Evolutionary conservation across 2,113 vertebrate genomes (phyloP), one percentile per base, ranked within the genome.

Genomic region (Varanus salvator): DNA sequence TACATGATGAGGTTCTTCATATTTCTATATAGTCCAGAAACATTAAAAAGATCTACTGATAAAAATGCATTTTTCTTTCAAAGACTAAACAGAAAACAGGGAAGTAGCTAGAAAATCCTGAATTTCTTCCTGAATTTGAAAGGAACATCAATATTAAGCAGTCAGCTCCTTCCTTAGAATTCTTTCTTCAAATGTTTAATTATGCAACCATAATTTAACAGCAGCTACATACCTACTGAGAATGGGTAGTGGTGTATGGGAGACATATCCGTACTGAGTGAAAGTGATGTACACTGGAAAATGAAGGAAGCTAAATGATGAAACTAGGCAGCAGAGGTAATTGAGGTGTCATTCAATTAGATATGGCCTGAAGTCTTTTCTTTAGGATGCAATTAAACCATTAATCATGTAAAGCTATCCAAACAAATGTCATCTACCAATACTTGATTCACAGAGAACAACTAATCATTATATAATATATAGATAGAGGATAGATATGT

Each of bases 1-100:
- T 87, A 92, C 94, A 34, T 86, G 96, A 60, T 96, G 97, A 60
- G 97, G 96, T 88, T 97, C 97, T 95, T 97, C 97, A 69, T 98
- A 96, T 95, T 98, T 99, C 99, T 99, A 95, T 27, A 94, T 72
- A 25, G 74, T 7, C 76, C 72, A 93, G 85, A 95, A 80, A 95
- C 90, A 94, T 4, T 29, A 84, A 31, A 84, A 29, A 86, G 11
- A 38, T 19, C n/a, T 44, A n/a, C 27, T 66, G 23, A 31, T 78
- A 78, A 48, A 71, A n/a, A 52, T 21, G 11, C 71, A 66, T 3
- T 76, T 76, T 84, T 76, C 29, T 66, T 38, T 14, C 44, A 60
- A 75, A 75, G 19, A 11, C 71, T 48, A 64, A 89, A 19, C 17
- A 66, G 15, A 50, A 77, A 68, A 44, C 68, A 38, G 44, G 60